Base-by-base conservation (phyloP, 2,888 invertebrate genomes). In the Nysson spinosus region DNA sequence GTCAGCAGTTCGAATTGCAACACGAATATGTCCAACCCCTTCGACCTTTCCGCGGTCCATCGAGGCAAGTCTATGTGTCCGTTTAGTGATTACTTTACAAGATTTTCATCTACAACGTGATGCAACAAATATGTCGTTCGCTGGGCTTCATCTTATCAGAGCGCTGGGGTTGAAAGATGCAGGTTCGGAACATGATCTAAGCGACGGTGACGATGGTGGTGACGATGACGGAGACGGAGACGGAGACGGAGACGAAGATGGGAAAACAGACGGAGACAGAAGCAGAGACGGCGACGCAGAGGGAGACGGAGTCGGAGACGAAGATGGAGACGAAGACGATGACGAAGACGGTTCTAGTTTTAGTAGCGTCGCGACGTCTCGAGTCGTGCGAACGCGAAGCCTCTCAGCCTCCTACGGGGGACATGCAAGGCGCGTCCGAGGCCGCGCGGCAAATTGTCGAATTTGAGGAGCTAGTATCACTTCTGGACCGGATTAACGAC, bases 391-490 rank as follows among this genome's bases (percentile, higher is more conserved):
- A 70, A 68, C 69, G 69, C 54, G 62, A 62, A 66, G 26, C 66
- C 55, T 54, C 52, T 64, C 46, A 44, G 57, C 58, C 63, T 69
- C 60, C 40, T 35, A 9, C 68, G 65, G 60, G 47, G 77, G 78
- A 77, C 65, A 83, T 84, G 84, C 82, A 82, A 78, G 71, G 64
- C 47, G 72, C 75, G 65, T 77, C 79, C 55, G 85, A 86, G 60
- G 79, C 81, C 42, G 75, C 81, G 75, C 84, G 81, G 57, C 87
- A 86, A 75, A 83, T 87, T 70, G 80, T 83, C 78, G 87, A 87
- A 71, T 87, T 87, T 62, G 87, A 87, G 65, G 87, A 87, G 69
- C 78, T 87, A 62, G 83, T 86, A 17, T 84, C 85, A 61, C 83
- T 85, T 12, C 78, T 87, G 51, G 85, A 85, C 60, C 84, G 85